phyloP scores from a whole-genome alignment of 2,888 invertebrate species.

The Dynastes grantii region DNA sequence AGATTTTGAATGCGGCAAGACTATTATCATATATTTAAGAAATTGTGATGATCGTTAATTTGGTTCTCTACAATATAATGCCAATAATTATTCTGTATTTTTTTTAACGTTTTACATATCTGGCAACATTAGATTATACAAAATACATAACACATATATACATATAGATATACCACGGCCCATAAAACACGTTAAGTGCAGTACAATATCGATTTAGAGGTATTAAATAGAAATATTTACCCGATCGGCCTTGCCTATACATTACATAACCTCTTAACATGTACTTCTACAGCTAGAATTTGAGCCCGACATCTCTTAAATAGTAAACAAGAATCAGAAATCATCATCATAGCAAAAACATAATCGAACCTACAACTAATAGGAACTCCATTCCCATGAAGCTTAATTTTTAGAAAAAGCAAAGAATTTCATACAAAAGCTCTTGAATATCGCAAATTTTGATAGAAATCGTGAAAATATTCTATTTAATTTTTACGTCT shows the following conservation, averaged over 20 bases:
- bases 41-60: slow-evolving; percentile 13
- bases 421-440: background rate
- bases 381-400: slow-evolving; percentile 43
- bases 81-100: background rate
- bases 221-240: background rate
- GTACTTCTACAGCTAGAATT: slow-evolving; percentile 17
- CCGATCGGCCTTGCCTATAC: background rate
- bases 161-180: slow-evolving; percentile 26
- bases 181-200: slow-evolving; percentile 20
- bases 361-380: slow-evolving; percentile 39
- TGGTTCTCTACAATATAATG: background rate
- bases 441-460: background rate
- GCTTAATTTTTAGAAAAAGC: slow-evolving; percentile 21
- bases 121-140: slow-evolving; percentile 23
- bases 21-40: background rate
- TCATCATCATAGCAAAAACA: background rate
- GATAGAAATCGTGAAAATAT: background rate
- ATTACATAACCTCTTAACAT: background rate
- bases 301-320: slow-evolving; percentile 22
- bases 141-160: slow-evolving; percentile 31
- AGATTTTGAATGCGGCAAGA: slow-evolving; percentile 41
- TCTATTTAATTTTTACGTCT: too few species aligned
- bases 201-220: background rate
- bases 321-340: slow-evolving; percentile 34
- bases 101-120: background rate